Base-by-base conservation (phyloP, 2,888 invertebrate species). In the Lymantria dispar region DNA sequence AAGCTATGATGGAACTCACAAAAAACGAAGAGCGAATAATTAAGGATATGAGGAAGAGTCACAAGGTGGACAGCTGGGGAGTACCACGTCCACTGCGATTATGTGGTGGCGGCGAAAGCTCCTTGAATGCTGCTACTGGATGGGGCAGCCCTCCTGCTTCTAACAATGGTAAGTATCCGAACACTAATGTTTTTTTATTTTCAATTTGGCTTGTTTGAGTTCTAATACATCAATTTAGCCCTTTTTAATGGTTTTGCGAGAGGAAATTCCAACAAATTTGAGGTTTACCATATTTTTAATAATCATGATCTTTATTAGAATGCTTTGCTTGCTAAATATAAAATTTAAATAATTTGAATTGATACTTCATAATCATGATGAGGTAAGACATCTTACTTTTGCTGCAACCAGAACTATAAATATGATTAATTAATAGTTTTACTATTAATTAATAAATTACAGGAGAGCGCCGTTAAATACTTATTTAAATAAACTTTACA, bases 81-180 rank as follows among this genome's bases (percentile, higher is more conserved):
- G 92, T 93, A 49, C 93, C 94, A 54, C 88, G 87, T 42, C 91
- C 93, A 47, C 84, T 95, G 70, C 92, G 95, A 60, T 92, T 96
- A 56, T 91, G 93, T 58, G 96, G 96, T 49, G 96, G 96, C 46
- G 96, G 96, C 52, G 96, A 96, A 84, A 96, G 95, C 85, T 95
- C 96, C 42, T 92, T 96, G 72, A 96, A 95, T 79, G 94, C 94
- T 55, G 94, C 95, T 53, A 93, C 94, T 52, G 95, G 95, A 63
- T 96, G 96, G 96, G 96, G 95, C 66, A 94, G 95, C 56, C 94
- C 95, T 44, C 95, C 95, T 49, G 87, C 94, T 39, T 93, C 94
- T 70, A 94, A 94, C 76, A 94, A 93, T 75, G 41, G 53, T 54
- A 50, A 41, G 47, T 39, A 54, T 39, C 11, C 11, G 8, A 33